A percentile compares a stretch with the other conserved stretches of the same genome.
phyloP scores from a whole-genome alignment of 2,888 invertebrate genomes.

The Brassicogethes aeneus region DNA sequence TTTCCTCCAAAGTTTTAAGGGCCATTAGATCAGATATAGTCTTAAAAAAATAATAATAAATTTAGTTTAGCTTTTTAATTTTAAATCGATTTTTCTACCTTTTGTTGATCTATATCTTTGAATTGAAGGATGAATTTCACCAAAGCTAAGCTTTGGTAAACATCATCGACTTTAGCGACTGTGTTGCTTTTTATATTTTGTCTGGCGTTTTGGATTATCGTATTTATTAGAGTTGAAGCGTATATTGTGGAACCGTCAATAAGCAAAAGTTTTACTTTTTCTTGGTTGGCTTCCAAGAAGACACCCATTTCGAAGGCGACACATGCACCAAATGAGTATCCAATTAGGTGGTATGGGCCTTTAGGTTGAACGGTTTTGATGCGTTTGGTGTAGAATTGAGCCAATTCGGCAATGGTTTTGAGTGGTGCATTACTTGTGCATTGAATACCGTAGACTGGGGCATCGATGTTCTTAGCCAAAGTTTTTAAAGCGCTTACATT shows the following conservation, averaged over 20 bases:
- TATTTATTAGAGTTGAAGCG: constrained; percentile 69
- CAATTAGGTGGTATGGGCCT: constrained; percentile 83
- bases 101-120: constrained; percentile 63
- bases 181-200: constrained; percentile 46
- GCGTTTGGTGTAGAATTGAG: constrained; percentile 61
- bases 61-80: constrained; percentile 5
- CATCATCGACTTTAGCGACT: no score
- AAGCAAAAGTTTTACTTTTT: constrained; percentile 57
- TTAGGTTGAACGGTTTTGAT: constrained; percentile 66
- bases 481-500: constrained; percentile 58
- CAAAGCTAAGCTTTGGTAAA: constrained; percentile 65
- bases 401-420: constrained; percentile 63
- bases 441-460: constrained; percentile 83
- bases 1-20: constrained; percentile 51
- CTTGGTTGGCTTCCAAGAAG: no score
- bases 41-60: no score
- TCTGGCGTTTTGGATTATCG: constrained; percentile 59
- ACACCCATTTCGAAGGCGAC: constrained; percentile 95
- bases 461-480: constrained; percentile 63
- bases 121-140: constrained; percentile 77
- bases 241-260: constrained; percentile 87
- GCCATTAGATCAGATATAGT: constrained; percentile 50
- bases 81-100: no score
- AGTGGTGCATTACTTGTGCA: constrained; percentile 70
- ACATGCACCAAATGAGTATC: constrained; percentile 93